Conservation (phyloP, 2,888 invertebrate genomes). For the Drosophila pullipes region DNA sequence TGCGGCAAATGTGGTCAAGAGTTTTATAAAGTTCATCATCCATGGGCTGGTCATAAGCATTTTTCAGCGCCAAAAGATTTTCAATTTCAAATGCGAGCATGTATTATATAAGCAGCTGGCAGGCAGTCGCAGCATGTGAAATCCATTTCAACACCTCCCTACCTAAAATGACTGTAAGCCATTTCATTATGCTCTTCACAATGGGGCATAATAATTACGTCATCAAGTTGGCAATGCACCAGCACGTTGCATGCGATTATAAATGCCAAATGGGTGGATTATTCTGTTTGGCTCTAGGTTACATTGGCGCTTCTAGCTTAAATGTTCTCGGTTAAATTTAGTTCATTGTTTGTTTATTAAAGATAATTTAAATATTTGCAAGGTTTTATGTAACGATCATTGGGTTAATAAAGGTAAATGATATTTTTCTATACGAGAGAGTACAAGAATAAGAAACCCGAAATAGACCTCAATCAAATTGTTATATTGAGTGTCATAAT, state of each 20-base stretch:
- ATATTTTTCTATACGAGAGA: background rate
- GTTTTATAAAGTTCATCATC: conserved; percentile 77
- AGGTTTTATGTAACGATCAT: background rate
- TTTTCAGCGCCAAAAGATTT: conserved; percentile 77
- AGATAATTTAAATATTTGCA: too few relatives aligned
- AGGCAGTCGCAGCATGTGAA: conserved; percentile 51
- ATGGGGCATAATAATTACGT: conserved; percentile 5
- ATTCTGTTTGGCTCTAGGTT: background rate
- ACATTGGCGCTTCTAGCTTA: background rate
- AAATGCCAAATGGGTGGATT: background rate
- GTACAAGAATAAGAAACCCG: background rate
- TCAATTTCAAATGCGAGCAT: conserved; percentile 71
- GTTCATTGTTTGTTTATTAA: too few relatives aligned
- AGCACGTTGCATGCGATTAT: background rate
- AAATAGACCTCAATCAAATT: background rate
- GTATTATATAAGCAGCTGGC: conserved; percentile 69
- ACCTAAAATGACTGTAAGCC: conserved; percentile 11
- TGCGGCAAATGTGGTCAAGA: conserved; percentile 77
- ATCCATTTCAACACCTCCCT: conserved; percentile 44
- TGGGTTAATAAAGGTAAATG: too few relatives aligned
- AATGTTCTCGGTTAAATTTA: background rate
- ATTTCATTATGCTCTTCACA: conserved; percentile 49
- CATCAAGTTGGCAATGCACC: conserved; percentile 12
- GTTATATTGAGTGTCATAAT: background rate
- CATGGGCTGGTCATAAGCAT: conserved; percentile 68